Percentiles rank a stretch among this genome's conserved stretches.
Conservation (phyloP, 2,888 invertebrate species). For the Coleophora deauratella region DNA sequence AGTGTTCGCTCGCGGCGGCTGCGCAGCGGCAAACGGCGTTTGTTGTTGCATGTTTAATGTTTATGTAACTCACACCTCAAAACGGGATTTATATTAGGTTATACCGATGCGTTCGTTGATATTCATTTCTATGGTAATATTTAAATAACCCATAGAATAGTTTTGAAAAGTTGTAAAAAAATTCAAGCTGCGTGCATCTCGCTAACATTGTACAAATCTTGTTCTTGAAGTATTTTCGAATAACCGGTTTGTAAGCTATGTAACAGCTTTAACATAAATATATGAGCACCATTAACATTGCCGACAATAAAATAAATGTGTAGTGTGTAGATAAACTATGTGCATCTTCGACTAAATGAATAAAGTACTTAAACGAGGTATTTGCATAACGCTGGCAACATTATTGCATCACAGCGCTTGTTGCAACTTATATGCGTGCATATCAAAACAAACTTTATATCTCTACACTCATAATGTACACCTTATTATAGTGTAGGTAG, state of each 20-base stretch:
- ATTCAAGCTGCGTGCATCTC: conserved; percentile 7
- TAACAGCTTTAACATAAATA: background rate
- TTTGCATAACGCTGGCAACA: conserved; percentile 10
- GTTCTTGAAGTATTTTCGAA: background rate
- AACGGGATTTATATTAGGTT: conserved; percentile 2
- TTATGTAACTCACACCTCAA: conserved; percentile 22
- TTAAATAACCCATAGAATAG: too few relatives aligned
- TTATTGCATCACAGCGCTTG: background rate
- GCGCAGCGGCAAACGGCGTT: conserved; percentile 34
- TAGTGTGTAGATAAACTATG: conserved; percentile 7
- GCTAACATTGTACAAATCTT: conserved; percentile 11
- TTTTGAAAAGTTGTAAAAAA: too few relatives aligned
- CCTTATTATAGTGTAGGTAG: background rate
- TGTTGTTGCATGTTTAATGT: conserved; percentile 16
- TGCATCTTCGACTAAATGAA: conserved; percentile 1
- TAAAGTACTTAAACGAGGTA: conserved; percentile 3
- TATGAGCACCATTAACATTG: background rate
- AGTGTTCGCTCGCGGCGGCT: conserved; percentile 28
- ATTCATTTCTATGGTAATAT: too few relatives aligned
- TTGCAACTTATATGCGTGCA: conserved; percentile 2
- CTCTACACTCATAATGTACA: background rate
- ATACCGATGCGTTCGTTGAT: too few relatives aligned
- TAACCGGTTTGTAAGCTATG: background rate
- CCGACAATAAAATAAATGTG: background rate
- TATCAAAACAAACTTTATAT: conserved; percentile 1